Conservation (phyloP, 2,888 invertebrate genomes). For the Andrena haemorrhoa region DNA sequence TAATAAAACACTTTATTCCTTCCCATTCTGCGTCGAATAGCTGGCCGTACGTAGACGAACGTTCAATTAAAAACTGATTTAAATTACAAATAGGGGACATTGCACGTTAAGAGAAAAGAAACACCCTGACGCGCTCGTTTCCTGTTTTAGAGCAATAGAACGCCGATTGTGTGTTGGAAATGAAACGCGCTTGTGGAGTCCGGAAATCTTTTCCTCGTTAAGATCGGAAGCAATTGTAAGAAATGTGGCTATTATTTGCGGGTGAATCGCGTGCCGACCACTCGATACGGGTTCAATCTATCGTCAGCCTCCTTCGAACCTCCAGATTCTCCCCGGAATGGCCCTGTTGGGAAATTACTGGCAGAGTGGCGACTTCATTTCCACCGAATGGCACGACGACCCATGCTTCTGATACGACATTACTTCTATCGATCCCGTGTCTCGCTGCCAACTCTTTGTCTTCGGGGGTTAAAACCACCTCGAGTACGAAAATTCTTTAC, state of each 20-base stretch:
- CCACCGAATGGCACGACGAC: conserved; percentile 10
- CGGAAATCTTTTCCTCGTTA: no score
- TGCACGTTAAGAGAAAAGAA: background rate
- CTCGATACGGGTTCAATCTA: background rate
- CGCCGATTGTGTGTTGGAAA: background rate
- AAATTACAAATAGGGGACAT: background rate
- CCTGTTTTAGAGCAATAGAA: background rate
- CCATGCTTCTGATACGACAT: conserved; percentile 35
- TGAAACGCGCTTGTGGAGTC: no score
- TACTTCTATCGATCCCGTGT: conserved; percentile 38
- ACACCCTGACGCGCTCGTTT: background rate
- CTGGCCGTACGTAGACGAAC: background rate
- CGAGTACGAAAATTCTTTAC: background rate
- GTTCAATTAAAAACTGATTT: conserved; percentile 2
- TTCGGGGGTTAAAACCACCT: conserved; percentile 30
- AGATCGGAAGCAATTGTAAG: background rate
- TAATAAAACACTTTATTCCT: conserved; percentile 1
- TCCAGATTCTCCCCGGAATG: conserved; percentile 39
- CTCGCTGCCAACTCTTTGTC: conserved; percentile 6
- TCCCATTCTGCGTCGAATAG: background rate
- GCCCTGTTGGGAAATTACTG: conserved; percentile 66
- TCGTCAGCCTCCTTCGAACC: background rate
- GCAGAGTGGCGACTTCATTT: conserved; percentile 22
- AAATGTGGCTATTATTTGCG: conserved; percentile 1
- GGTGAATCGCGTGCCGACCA: background rate